A percentile compares a stretch with the other conserved stretches of the same genome.
Evolutionary conservation across 53 echinoderm and acorn worm species (phyloP).

Genomic region (Zoroaster sp.): DNA sequence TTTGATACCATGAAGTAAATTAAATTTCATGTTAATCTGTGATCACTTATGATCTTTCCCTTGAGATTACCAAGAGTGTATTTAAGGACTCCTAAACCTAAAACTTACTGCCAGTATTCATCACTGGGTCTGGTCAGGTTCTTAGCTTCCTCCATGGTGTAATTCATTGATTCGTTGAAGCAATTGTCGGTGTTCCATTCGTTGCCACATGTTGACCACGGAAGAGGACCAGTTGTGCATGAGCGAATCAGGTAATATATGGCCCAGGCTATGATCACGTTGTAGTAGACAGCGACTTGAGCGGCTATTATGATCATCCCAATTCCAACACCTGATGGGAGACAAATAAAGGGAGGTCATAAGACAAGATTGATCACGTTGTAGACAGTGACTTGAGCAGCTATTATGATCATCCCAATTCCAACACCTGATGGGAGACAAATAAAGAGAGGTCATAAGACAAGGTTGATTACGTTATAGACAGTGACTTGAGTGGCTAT

Average conservation of each 20-base stretch:
- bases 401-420: constrained; percentile 87
- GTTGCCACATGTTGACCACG: constrained; percentile 83
- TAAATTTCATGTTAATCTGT: too few relatives aligned
- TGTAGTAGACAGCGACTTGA: constrained; percentile 90
- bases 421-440: constrained; percentile 95
- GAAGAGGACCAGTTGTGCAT: constrained; percentile 58
- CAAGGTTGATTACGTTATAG: constrained; percentile 98
- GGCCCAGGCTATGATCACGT: constrained; percentile 94
- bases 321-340: constrained; percentile 88
- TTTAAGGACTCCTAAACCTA: too few relatives aligned
- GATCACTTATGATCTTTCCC: too few relatives aligned
- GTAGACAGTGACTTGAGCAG: constrained; percentile 80
- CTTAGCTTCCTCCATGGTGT: constrained; percentile 4
- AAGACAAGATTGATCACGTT: constrained; percentile 97
- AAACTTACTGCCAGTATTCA: constrained; percentile 75
- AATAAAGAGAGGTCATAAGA: too few relatives aligned
- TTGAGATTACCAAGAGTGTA: too few relatives aligned
- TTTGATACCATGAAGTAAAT: too few relatives aligned
- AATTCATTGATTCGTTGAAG: constrained; percentile 49
- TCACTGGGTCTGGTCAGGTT: constrained; percentile 68
- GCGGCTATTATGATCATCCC: constrained; percentile 86
- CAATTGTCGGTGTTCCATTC: constrained; percentile 88
- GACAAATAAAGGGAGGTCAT: too few relatives aligned
- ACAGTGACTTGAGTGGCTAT: constrained; percentile 72
- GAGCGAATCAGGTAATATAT: constrained; percentile 74